Conservation (phyloP, 2,797 vertebrate genomes). For the Hippoglossus hippoglossus region DNA sequence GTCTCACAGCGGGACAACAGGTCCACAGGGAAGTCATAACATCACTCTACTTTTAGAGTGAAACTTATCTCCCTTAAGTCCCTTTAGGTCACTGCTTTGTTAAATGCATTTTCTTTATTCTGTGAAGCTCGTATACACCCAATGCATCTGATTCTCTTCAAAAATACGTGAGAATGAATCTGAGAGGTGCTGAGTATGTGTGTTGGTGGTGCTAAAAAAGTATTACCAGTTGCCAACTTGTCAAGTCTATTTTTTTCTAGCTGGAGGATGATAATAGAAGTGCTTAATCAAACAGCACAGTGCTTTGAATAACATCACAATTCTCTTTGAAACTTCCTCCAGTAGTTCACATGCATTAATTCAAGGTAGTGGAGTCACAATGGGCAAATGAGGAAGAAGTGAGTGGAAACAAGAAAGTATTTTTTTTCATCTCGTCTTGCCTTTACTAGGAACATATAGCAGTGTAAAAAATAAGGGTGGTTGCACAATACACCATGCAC, state of each 20-base stretch:
- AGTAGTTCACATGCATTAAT: slow-evolving; percentile 30
- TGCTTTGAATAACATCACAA: slow-evolving; percentile 16
- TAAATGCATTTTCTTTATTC: not conserved
- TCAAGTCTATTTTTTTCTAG: not conserved
- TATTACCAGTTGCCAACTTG: not conserved
- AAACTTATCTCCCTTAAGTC: slow-evolving; percentile 1
- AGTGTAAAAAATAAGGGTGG: not conserved
- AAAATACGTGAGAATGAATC: not conserved
- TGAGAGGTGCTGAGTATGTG: not conserved
- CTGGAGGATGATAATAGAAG: not conserved
- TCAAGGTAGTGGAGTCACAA: slow-evolving; percentile 46
- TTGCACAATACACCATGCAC: not conserved
- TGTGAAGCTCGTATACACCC: no score
- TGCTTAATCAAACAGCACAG: slow-evolving; percentile 11
- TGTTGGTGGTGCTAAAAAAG: not conserved
- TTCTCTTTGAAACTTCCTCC: slow-evolving; percentile 23
- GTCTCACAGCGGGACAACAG: slow-evolving; percentile 52
- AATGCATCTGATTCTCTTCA: no score
- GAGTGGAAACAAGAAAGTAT: slow-evolving; percentile 53
- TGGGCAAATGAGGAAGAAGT: slow-evolving; percentile 51
- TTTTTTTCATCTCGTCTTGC: slow-evolving; percentile 27
- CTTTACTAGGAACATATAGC: slow-evolving; percentile 20
- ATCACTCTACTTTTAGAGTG: slow-evolving; percentile 24
- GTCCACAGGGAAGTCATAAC: slow-evolving; percentile 22
- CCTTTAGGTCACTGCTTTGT: not conserved